These are phyloP conservation scores for Alviniconcha marisindica DNA, from an alignment of 1,140 invertebrate species.

Conservation along the genomic window DNA sequence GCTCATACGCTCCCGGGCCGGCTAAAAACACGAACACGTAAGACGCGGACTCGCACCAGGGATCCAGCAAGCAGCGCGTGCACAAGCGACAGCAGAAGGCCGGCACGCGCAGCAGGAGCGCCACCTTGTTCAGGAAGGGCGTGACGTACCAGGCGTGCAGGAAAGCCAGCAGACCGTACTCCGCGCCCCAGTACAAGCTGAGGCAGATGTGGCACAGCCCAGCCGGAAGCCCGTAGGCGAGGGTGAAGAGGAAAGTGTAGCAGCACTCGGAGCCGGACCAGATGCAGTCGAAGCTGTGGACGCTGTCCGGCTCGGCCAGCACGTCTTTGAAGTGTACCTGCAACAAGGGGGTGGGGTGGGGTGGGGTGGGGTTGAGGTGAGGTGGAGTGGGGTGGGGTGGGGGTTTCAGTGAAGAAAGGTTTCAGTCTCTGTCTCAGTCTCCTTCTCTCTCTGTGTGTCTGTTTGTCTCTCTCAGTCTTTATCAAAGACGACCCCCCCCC, in stretches of 20 bases:
- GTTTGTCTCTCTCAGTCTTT: no score
- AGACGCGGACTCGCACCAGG: neutral
- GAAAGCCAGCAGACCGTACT: slow-evolving; percentile 86
- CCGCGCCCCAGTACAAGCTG: slow-evolving; percentile 83
- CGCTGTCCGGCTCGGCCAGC: slow-evolving; percentile 82
- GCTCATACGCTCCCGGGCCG: no score
- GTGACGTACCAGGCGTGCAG: slow-evolving; percentile 74
- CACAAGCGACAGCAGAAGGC: neutral
- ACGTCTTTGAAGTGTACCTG: slow-evolving; percentile 83
- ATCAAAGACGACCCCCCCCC: no score
- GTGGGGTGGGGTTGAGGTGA: neutral
- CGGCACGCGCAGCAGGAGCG: neutral
- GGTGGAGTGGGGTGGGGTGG: neutral
- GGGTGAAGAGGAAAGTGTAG: slow-evolving; percentile 82
- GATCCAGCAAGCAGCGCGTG: neutral
- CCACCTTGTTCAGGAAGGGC: slow-evolving; percentile 51
- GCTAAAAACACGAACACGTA: slow-evolving; percentile 28
- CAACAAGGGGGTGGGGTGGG: neutral
- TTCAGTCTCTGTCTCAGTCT: neutral
- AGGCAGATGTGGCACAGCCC: slow-evolving; percentile 82
- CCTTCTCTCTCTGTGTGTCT: no score
- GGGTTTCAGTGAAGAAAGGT: neutral
- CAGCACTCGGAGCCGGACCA: slow-evolving; percentile 76
- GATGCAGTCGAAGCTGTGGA: neutral
- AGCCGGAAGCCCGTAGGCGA: slow-evolving; percentile 84